Base-by-base conservation (phyloP, 2,113 vertebrate species). In the Pipra filicauda region DNA sequence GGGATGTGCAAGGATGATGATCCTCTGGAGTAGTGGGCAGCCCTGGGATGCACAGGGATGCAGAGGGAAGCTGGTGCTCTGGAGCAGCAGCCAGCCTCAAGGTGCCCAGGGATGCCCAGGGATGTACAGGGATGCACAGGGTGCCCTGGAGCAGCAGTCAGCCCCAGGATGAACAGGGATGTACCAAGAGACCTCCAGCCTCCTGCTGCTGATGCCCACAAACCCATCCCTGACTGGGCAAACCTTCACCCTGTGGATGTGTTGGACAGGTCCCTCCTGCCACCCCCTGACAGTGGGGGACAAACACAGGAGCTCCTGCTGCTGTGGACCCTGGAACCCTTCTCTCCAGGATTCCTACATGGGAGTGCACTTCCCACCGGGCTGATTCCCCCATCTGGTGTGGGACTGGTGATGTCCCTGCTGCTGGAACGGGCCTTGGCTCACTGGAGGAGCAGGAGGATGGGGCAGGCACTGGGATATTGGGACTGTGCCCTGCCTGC, bases 251-350 rank as follows among this genome's bases (percentile, higher is more conserved):
- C 35, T 35, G 55, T 41, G 28, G 49, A 26, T 51, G 22, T 35
- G 31, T 65, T 0, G 1, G 33, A 19, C 35, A 43, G 49, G 21
- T 6, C 31, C 77, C 23, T 26, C 28, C 28, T n/a, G 15, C 21
- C 28, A 17, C 28, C 17, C 61, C 17, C 44, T 1, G 9, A 37
- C 21, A 46, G 19, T 0, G 2, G 16, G 35, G 43, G 41, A 18
- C 13, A n/a, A 78, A 31, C 27, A 33, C 8, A 17, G 37, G 28
- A 26, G 33, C 39, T 91, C 39, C n/a, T 46, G 59, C n/a, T 35
- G 67, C 24, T 21, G 44, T 0, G 1, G 57, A 44, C 5, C 44
- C 37, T 0, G 0, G 21, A 52, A 14, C 18, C 12, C 21, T 8
- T 28, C 28, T 39, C 71, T 76, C 33, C 58, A 35, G 58, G 12